A percentile compares a stretch with the other conserved stretches of the same genome.
phyloP scores from a whole-genome alignment of 2,797 vertebrate genomes.

The Pseudochromis fuscus region DNA sequence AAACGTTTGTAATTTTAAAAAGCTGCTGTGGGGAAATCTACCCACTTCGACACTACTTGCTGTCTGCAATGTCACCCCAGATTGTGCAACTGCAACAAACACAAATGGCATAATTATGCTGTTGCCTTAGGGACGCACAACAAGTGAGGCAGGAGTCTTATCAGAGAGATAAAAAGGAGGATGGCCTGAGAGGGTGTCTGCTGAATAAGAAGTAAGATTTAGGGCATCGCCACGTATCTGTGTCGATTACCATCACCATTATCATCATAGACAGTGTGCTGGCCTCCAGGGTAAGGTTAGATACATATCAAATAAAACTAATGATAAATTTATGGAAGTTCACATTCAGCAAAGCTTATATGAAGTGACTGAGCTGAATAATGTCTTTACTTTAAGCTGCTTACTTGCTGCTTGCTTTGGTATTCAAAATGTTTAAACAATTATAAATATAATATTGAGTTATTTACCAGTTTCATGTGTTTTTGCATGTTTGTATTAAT shows the following conservation, averaged over 20 bases:
- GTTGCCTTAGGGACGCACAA: constrained; percentile 47
- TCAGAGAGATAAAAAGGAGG: constrained; percentile 49
- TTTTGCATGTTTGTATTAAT: neutral
- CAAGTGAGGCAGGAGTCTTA: constrained; percentile 19
- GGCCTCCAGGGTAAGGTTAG: constrained; percentile 24
- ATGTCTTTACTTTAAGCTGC: neutral
- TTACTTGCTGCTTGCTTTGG: neutral
- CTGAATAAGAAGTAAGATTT: constrained; percentile 51
- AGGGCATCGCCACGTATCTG: constrained; percentile 26
- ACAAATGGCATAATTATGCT: constrained; percentile 49
- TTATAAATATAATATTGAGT: neutral
- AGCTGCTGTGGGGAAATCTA: constrained; percentile 27
- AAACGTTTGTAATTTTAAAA: constrained; percentile 16
- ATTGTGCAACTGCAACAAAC: constrained; percentile 41
- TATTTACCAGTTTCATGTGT: neutral
- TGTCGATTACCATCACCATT: constrained; percentile 43
- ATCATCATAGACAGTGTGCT: constrained; percentile 31
- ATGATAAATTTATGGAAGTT: constrained; percentile 17
- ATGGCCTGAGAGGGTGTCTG: constrained; percentile 42
- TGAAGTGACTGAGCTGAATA: neutral
- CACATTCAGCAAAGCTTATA: constrained; percentile 5
- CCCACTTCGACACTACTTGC: constrained; percentile 28
- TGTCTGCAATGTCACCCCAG: constrained; percentile 53
- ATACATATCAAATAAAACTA: neutral
- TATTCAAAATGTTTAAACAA: neutral